These are phyloP conservation scores for Morone chrysops DNA, from an alignment of 2,113 vertebrate genomes.

Conservation along the genomic window DNA sequence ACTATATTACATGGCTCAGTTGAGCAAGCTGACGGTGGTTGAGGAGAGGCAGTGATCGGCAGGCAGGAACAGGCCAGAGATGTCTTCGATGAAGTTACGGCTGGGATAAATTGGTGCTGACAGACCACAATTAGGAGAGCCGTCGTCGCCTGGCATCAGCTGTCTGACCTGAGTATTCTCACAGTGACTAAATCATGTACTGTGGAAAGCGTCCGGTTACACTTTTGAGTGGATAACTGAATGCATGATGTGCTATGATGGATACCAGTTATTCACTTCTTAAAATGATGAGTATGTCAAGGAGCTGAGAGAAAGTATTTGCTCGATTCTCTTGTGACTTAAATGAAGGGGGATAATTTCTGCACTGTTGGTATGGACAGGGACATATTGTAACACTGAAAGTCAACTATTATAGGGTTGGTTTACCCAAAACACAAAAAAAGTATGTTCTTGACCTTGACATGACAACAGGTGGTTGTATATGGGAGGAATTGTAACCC, in stretches of 20 bases:
- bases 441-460: background rate
- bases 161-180: constrained; percentile 61
- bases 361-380: background rate
- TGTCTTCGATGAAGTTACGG: constrained; percentile 59
- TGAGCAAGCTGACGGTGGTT: constrained; percentile 31
- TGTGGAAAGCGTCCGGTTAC: constrained; percentile 17
- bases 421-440: background rate
- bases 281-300: background rate
- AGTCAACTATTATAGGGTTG: background rate
- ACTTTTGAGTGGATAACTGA: constrained; percentile 43
- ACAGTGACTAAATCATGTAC: constrained; percentile 46
- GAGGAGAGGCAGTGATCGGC: constrained; percentile 26
- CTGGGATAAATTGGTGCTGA: constrained; percentile 76
- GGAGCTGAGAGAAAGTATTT: background rate
- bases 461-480: background rate
- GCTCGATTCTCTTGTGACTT: background rate
- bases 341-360: background rate
- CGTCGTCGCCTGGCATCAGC: constrained; percentile 46
- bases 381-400: background rate
- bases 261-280: background rate
- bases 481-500: background rate
- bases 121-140: constrained; percentile 78
- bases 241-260: constrained; percentile 14
- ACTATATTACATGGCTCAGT: constrained; percentile 47
- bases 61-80: constrained; percentile 34